These are phyloP conservation scores for Nothobranchius kuhntae DNA, from an alignment of 2,113 vertebrate species.

Conservation along the genomic window DNA sequence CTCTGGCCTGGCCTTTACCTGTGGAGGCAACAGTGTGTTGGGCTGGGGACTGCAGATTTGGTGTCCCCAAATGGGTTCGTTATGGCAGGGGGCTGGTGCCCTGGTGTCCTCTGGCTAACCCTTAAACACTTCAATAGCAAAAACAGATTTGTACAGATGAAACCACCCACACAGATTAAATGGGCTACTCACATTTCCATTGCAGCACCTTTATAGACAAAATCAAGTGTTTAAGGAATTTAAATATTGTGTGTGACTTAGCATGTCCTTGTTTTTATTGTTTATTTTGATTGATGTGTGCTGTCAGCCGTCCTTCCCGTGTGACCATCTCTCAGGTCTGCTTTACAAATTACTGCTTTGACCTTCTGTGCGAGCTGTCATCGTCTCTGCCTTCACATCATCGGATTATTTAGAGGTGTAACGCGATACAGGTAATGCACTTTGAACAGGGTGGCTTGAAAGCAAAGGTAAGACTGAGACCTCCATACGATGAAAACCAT, in stretches of 20 bases:
- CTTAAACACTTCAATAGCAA: too few relatives aligned
- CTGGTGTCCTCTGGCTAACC: too few relatives aligned
- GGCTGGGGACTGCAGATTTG: too few relatives aligned
- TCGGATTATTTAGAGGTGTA: conserved; percentile 43
- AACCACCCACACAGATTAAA: too few relatives aligned
- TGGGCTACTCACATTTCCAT: too few relatives aligned
- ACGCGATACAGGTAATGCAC: conserved; percentile 36
- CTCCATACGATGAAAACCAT: conserved; percentile 49
- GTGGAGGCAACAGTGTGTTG: too few relatives aligned
- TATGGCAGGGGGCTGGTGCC: too few relatives aligned
- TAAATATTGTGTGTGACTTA: conserved; percentile 6
- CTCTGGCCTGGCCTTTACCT: too few relatives aligned
- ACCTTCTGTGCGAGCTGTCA: conserved; percentile 46
- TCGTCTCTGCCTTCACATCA: conserved; percentile 27
- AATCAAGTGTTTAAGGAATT: neutral
- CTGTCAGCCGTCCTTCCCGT: conserved; percentile 4
- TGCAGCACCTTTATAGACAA: too few relatives aligned
- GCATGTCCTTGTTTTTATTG: neutral
- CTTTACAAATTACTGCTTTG: conserved; percentile 23
- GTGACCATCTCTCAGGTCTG: neutral
- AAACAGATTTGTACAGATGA: too few relatives aligned
- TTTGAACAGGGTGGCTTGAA: conserved; percentile 50
- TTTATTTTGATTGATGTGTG: neutral
- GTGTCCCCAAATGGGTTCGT: too few relatives aligned
- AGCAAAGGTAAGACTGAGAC: conserved; percentile 62